These are phyloP conservation scores for Nomada fucata DNA, from an alignment of 2,888 invertebrate species.

Conservation along the genomic window DNA sequence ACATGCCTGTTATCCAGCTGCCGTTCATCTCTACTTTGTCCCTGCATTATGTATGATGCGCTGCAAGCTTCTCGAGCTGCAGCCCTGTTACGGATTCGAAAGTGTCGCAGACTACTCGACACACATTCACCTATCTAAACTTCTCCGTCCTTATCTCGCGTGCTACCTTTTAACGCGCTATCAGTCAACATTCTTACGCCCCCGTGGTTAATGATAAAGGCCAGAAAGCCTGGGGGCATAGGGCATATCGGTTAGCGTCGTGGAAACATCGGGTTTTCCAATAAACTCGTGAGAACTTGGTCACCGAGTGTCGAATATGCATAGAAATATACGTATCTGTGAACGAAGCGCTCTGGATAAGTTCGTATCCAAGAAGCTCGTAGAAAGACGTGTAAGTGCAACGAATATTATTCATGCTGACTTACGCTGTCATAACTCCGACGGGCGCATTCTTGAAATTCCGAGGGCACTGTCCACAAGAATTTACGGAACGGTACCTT, in stretches of 20 bases:
- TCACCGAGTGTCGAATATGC: background rate
- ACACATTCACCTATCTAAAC: conserved; percentile 58
- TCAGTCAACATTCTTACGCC: conserved; percentile 27
- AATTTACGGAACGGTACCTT: background rate
- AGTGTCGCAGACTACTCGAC: conserved; percentile 66
- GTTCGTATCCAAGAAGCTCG: background rate
- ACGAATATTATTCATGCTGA: background rate
- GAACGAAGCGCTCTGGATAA: background rate
- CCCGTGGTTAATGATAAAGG: conserved; percentile 48
- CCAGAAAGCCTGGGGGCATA: background rate
- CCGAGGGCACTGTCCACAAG: background rate
- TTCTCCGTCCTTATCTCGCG: conserved; percentile 44
- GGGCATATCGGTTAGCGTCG: background rate
- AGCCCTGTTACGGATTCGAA: conserved; percentile 65
- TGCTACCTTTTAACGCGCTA: conserved; percentile 45
- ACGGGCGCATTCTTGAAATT: background rate
- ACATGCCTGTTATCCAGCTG: conserved; percentile 49
- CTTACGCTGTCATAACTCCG: background rate
- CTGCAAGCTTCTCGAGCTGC: conserved; percentile 64
- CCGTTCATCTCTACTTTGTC: conserved; percentile 62
- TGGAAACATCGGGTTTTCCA: background rate
- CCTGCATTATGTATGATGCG: conserved; percentile 74
- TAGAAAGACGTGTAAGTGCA: background rate
- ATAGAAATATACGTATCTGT: background rate
- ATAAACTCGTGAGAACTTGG: conserved; percentile 17